Evolutionary conservation across 2,113 vertebrate species (phyloP), one percentile per base, ranked within the genome.

Genomic region (Machaerirhynchus nigripectus): DNA sequence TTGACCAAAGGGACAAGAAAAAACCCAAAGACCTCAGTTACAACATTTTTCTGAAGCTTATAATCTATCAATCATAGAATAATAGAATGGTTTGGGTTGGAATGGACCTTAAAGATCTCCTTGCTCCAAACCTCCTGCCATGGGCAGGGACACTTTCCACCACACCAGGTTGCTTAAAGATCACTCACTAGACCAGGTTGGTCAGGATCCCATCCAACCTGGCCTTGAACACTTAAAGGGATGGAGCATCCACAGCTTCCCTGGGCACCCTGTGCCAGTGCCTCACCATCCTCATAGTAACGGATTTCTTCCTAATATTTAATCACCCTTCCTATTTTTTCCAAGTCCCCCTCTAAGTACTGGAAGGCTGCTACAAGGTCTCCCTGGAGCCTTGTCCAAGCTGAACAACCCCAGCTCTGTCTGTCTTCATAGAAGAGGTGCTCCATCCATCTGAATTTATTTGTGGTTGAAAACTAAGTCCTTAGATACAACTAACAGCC

Each of bases 71-170:
- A 61, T 42, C 61, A 69, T 5, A 57, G 35, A 74, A 39, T 28
- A 42, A 31, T 2, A 67, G 28, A 61, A 24, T 14, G 5, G 31
- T 23, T 63, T 76, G 47, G 40, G 30, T 37, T 61, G 31, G 17
- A 61, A 76, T 0, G 0, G 30, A 55, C 35, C 10, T 69, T 31
- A 31, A 69, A 49, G 8, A 75, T 15, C 21, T 35, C 8, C 7
- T 15, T 31, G 17, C 7, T 90, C n/a, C 35, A 83, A 90, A 61
- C 6, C 8, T 6, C 30, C 16, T 49, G 31, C 40, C 63, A 42
- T 11, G 5, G 15, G 14, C 40, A 55, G 47, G 14, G n/a, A 56
- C 37, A 55, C 8, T 8, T 49, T 46, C 27, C 39, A 63, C 22
- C 42, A 56, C 15, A 69, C 9, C 19, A 70, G 7, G 7, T 7